Evolutionary conservation across 2,113 vertebrate species (phyloP), one percentile per base, ranked within the genome.

Genomic region (Beaufortia kweichowensis): DNA sequence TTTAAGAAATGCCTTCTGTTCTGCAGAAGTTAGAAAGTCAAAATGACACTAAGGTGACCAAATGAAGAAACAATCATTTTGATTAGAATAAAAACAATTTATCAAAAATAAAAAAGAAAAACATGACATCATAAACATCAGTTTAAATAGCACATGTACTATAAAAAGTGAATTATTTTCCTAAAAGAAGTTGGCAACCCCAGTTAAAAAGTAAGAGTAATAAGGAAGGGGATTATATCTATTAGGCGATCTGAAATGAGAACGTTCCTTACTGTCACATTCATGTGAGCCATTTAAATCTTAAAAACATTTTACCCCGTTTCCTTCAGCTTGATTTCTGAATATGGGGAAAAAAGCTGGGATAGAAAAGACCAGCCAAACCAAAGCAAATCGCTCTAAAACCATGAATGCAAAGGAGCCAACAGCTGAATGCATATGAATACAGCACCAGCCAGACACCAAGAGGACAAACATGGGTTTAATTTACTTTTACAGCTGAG

Each of bases 231-330:
- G 11, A 69, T 24, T 33, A 21, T 64, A 39, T 53, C 33, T 75
- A 62, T 33, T 5, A 75, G 87, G 87, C 46, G 86, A 89, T 92
- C 85, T 88, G 87, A 89, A 90, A 90, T 68, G 75, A 28, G 86
- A 89, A 86, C 87, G 83, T 56, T 65, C 84, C 86, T 90, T 89
- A 86, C 89, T 90, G 85, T 87, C 87, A 91, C 91, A 91, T 92
- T 91, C 91, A 93, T 90, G 90, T 77, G 84, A 78, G 84, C 89
- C 86, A 82, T 83, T 76, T 3, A 8, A 55, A 29, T 24, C 28
- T 90, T 87, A 89, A 89, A 87, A 86, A 89, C 85, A 91, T 87
- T 86, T 75, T 76, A 66, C 82, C 83, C 87, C 88, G 84, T 88
- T 88, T 83, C 87, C 89, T 50, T 60, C n/a, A 7, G 24, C 86